phyloP scores from a whole-genome alignment of 2,888 invertebrate genomes.

The Galeruca laticollis region DNA sequence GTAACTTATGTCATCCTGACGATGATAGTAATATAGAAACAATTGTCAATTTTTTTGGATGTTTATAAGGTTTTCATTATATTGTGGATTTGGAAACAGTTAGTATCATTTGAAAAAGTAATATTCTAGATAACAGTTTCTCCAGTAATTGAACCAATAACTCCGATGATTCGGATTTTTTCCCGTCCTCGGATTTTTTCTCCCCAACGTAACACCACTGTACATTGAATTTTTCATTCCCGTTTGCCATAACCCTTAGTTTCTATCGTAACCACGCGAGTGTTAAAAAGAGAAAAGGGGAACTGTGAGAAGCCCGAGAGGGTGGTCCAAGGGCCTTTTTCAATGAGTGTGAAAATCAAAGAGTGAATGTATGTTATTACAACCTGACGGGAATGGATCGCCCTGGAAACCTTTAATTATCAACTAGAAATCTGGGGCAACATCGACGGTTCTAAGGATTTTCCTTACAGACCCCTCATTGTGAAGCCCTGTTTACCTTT shows the following conservation, averaged over 20 bases:
- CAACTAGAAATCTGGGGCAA: conserved; percentile 13
- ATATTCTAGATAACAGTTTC: no score
- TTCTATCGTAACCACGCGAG: conserved; percentile 23
- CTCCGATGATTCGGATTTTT: no score
- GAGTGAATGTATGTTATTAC: conserved; percentile 32
- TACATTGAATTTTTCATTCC: conserved; percentile 16
- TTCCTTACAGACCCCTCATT: neutral
- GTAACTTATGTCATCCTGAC: no score
- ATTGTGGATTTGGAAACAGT: no score
- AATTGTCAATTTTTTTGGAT: no score
- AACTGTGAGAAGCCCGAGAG: conserved; percentile 9
- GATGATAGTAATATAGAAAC: no score
- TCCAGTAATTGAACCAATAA: no score
- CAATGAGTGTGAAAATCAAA: conserved; percentile 29
- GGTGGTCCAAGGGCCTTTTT: conserved; percentile 32
- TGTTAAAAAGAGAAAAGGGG: neutral
- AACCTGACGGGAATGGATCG: conserved; percentile 24
- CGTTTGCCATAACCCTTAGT: conserved; percentile 9
- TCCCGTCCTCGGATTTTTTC: neutral
- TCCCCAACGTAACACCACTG: conserved; percentile 17
- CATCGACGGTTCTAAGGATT: neutral
- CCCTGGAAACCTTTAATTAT: conserved; percentile 32
- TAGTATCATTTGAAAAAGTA: no score
- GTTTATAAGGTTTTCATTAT: no score
- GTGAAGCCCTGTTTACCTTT: neutral